Conservation (phyloP, 2,797 vertebrate species). For the Phoebastria nigripes region DNA sequence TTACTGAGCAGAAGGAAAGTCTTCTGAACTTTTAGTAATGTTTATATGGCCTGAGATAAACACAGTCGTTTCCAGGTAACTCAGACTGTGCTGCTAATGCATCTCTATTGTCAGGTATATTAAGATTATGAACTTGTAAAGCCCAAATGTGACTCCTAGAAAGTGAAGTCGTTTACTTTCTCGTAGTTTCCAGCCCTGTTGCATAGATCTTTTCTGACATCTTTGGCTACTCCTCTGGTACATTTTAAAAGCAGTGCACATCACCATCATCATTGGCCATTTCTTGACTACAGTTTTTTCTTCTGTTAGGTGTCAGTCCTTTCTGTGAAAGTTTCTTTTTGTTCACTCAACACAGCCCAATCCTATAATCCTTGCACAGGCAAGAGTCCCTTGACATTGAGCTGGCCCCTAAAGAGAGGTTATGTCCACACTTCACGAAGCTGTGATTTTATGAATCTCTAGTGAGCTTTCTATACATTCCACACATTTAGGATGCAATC, state of each 20-base stretch:
- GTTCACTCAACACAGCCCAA: accelerated
- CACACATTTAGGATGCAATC: not conserved
- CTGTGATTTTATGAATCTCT: not conserved
- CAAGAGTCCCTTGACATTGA: not conserved
- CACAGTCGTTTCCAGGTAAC: not conserved
- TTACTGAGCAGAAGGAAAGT: not conserved
- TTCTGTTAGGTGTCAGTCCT: not conserved
- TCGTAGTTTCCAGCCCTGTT: not conserved
- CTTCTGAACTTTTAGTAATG: not conserved
- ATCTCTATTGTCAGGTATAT: not conserved
- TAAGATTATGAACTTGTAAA: not conserved
- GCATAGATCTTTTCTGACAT: not conserved
- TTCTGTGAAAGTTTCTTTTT: not conserved
- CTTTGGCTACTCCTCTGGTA: not conserved
- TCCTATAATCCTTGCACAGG: not conserved
- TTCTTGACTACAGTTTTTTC: not conserved
- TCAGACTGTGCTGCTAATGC: not conserved
- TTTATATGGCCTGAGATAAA: not conserved
- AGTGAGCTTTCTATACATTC: not conserved
- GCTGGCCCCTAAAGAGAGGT: not conserved
- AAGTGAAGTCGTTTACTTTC: not conserved
- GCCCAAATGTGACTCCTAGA: not conserved
- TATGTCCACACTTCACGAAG: not conserved
- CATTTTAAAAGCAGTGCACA: not conserved
- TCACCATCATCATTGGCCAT: not conserved